Percentiles rank a stretch among this genome's conserved stretches.
Conservation (phyloP, 2,113 vertebrate genomes). For the Oncorhynchus nerka region DNA sequence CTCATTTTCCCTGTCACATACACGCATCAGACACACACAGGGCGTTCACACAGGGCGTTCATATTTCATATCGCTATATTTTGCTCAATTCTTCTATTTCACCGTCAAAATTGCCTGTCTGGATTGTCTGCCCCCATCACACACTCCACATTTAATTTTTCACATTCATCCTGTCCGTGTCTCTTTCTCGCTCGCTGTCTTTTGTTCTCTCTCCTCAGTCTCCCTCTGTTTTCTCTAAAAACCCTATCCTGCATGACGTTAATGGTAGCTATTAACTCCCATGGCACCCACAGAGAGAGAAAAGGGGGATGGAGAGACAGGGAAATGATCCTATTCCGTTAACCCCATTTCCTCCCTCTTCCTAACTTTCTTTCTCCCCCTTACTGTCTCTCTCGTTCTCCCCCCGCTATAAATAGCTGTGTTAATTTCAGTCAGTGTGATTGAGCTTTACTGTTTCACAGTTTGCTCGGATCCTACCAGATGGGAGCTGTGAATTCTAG, state of each 20-base stretch:
- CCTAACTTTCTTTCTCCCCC: neutral
- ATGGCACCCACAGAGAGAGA: conserved; percentile 29
- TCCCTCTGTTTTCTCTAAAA: conserved; percentile 32
- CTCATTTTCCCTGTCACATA: conserved; percentile 15
- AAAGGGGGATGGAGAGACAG: conserved; percentile 1
- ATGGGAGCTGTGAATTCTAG: conserved; percentile 67
- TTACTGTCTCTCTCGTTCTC: neutral
- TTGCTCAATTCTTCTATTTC: conserved; percentile 58
- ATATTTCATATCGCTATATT: conserved; percentile 53
- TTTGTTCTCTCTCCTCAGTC: conserved; percentile 4
- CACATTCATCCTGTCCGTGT: conserved; percentile 7
- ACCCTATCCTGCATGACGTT: conserved; percentile 47
- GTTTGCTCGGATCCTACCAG: conserved; percentile 45
- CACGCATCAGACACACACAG: conserved; percentile 10
- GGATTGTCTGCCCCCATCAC: conserved; percentile 40
- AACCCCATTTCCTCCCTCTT: conserved; percentile 21
- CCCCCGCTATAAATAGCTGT: conserved; percentile 69
- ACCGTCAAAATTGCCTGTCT: conserved; percentile 51
- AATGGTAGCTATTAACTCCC: conserved; percentile 67
- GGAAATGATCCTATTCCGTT: conserved; percentile 49
- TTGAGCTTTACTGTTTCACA: conserved; percentile 56
- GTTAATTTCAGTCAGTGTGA: conserved; percentile 74
- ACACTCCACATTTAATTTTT: conserved; percentile 35
- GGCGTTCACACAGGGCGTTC: conserved; percentile 46
- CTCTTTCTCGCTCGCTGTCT: conserved; percentile 21